Evolutionary conservation across 53 echinoderm and acorn worm genomes (phyloP).

Genomic region (Temnopleurus reevesii): DNA sequence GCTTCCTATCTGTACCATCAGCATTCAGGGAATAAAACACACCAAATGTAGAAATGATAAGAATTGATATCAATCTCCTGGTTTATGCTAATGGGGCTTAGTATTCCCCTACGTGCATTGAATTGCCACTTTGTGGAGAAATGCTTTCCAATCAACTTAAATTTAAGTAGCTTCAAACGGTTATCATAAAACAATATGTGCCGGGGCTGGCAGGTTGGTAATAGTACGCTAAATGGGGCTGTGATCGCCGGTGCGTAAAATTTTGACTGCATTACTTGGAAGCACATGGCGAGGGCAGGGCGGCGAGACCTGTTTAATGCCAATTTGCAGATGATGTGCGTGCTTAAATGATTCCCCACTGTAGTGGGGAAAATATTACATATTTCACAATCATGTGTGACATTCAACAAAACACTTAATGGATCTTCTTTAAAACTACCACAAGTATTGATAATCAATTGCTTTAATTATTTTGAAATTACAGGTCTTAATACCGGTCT

Average conservation of each 20-base stretch:
- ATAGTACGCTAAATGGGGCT: conserved; percentile 40
- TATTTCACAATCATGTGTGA: too few relatives aligned
- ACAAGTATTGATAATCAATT: too few relatives aligned
- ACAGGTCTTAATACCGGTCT: too few relatives aligned
- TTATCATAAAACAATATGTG: conserved; percentile 48
- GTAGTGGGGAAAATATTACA: too few relatives aligned
- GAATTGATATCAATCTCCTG: background rate
- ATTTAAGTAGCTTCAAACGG: conserved; percentile 18
- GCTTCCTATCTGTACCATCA: too few relatives aligned
- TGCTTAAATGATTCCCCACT: too few relatives aligned
- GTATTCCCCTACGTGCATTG: background rate
- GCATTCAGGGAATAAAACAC: too few relatives aligned
- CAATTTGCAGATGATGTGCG: background rate
- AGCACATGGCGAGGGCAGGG: conserved; percentile 1
- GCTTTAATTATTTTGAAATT: too few relatives aligned
- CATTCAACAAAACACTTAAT: too few relatives aligned
- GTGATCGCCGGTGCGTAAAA: conserved; percentile 32
- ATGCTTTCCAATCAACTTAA: conserved; percentile 34
- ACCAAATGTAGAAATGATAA: too few relatives aligned
- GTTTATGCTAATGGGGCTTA: background rate
- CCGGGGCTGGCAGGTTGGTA: conserved; percentile 25
- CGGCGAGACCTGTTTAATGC: background rate
- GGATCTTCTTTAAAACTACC: too few relatives aligned
- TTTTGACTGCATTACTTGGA: conserved; percentile 9
- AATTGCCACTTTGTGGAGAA: conserved; percentile 30